These are phyloP conservation scores for Eretmochelys imbricata DNA, from an alignment of 2,113 vertebrate genomes.

Conservation along the genomic window DNA sequence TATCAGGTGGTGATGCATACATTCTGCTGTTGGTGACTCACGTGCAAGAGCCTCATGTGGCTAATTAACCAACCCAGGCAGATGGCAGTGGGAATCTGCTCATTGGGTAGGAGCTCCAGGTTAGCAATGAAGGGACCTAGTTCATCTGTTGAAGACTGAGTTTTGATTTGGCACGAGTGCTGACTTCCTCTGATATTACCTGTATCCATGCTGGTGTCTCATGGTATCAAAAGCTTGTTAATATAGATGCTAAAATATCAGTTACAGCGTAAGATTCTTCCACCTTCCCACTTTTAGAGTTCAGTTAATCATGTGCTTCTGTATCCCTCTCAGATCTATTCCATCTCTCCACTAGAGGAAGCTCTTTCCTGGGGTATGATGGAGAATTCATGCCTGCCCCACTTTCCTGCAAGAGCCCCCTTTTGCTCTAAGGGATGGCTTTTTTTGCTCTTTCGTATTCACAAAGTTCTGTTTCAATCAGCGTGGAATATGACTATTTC, in stretches of 20 bases:
- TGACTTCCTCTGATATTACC: neutral
- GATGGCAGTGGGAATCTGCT: neutral
- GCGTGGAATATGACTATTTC: neutral
- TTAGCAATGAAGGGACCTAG: neutral
- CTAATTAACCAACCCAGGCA: neutral
- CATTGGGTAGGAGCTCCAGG: neutral
- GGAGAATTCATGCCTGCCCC: neutral
- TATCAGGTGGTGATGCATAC: constrained; percentile 42
- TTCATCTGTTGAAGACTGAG: neutral
- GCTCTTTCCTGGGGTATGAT: neutral
- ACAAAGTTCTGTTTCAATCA: neutral
- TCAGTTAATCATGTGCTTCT: neutral
- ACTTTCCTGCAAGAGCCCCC: neutral
- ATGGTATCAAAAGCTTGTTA: neutral
- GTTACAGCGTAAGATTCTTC: neutral
- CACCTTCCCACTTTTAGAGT: neutral
- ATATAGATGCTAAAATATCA: neutral
- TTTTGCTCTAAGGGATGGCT: neutral
- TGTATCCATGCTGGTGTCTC: neutral
- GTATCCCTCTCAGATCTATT: neutral
- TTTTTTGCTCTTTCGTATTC: neutral
- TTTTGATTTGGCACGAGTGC: neutral
- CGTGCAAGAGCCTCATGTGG: neutral
- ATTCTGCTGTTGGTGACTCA: constrained; percentile 71
- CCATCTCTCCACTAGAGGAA: neutral